Base-by-base conservation (phyloP, 2,113 vertebrate genomes). In the Scortum barcoo region DNA sequence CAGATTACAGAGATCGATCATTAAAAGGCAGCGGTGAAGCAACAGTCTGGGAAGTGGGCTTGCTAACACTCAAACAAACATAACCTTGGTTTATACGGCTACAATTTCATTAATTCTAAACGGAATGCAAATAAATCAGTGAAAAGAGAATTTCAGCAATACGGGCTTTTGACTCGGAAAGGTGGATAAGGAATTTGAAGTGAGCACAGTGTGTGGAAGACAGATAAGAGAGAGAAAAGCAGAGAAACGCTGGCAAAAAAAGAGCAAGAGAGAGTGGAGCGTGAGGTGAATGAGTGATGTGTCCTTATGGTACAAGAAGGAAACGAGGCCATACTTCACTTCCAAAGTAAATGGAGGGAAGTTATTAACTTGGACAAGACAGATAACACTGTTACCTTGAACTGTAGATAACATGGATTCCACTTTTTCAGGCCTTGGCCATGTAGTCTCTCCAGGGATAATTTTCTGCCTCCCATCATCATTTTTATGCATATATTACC, bases 331-430 rank as follows among this genome's bases (percentile, higher is more conserved):
- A 83, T 80, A 80, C 80, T 85, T 78, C 62, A 76, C 78, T 82
- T 84, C 65, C 80, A 85, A 78, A 88, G 82, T 70, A 91, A 89
- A 85, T 87, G 85, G 81, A 89, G 84, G 72, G 76, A 93, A 89
- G 92, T 89, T 89, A 94, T 90, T 94, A 93, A 91, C 85, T 82
- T 84, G 90, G 80, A 84, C 19, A 40, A 81, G 84, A 71, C 62
- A 93, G 93, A 95, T 93, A 95, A 94, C 85, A 19, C 79, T 0
- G 84, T 91, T 89, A 91, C 86, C 84, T 91, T 92, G 86, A 78
- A 89, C 84, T 86, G 83, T 48, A 91, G 89, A 94, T 92, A 92
- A 90, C 78, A 66, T 3, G 60, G 73, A 84, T 80, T 90, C 80
- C 38, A 78, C 72, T 86, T 86, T 73, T 84, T 33, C 66, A 77